Evolutionary conservation across 2,888 invertebrate genomes (phyloP), one percentile per base, ranked within the genome.

Genomic region (Tachina lurida): DNA sequence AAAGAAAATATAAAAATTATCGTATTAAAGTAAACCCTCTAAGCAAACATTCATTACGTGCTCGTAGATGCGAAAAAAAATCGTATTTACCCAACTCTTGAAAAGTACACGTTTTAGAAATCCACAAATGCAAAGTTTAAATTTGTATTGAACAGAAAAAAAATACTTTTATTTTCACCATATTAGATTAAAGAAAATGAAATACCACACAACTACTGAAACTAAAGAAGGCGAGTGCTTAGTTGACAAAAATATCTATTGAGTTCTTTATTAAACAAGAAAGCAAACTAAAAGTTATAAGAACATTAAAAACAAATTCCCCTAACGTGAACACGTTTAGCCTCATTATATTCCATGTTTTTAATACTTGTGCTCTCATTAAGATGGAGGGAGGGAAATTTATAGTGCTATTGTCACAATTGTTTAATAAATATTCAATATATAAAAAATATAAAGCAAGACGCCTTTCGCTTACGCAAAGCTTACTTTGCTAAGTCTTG

Each of bases 21-120:
- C 31, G 31, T 71, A 15, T 45, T 17, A 71, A 68, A 54, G 56
- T 65, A 63, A 70, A 71, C 39, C 39, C 22, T 65, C 52, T 71
- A 60, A 47, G 4, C 62, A 73, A 77, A 68, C 31, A 58, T 71
- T 83, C 63, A 47, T 49, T 63, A 63, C 41, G 56, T 12, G 68
- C 60, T 70, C 31, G 41, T 52, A 43, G n/a, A 39, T 52, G 45
- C 3, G n/a, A 31, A 65, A 65, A 73, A 45, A 65, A 56, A 39
- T 10, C 58, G n/a, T 75, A 70, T 82, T 82, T 75, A 56, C 31
- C n/a, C 58, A 73, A 54, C 80, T 76, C 67, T 80, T 80, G 60
- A 84, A 76, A 71, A 60, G 19, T 58, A 49, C 76, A 79, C 70
- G 58, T 71, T 79, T 84, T 76, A 65, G 71, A 84, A 80, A 65